phyloP scores from a whole-genome alignment of 2,797 vertebrate genomes.

The Erethizon dorsatum region DNA sequence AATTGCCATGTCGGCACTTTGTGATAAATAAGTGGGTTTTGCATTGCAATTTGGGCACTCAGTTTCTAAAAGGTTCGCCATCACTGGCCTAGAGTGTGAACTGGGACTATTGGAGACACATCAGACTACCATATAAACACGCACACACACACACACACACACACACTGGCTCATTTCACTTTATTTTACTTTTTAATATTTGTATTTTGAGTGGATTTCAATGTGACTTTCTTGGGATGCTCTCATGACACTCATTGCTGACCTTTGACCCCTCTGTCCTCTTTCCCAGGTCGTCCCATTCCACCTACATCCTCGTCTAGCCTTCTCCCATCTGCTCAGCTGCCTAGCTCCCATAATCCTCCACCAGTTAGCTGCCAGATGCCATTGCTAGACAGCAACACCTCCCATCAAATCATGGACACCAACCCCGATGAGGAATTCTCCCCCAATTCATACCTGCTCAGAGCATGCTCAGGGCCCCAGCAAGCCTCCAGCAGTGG shows the following conservation, averaged over 20 bases:
- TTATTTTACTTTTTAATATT: neutral
- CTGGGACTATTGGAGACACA: conserved; percentile 44
- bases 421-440: conserved; percentile 97
- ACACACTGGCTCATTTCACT: conserved; percentile 20
- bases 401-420: conserved; percentile 99
- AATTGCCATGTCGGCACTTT: neutral
- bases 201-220: conserved; percentile 40
- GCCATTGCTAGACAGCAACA: conserved; percentile 99
- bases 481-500: conserved; percentile 94
- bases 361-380: conserved; percentile 98
- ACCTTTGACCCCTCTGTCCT: conserved; percentile 93
- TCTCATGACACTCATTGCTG: conserved; percentile 90
- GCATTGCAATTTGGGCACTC: neutral
- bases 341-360: conserved; percentile 96
- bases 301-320: conserved; percentile 98
- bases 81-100: neutral
- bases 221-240: conserved; percentile 81
- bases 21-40: neutral
- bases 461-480: conserved; percentile 94
- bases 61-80: neutral
- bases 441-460: conserved; percentile 96
- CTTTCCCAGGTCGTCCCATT: conserved; percentile 97
- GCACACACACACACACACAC: neutral
- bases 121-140: neutral
- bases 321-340: conserved; percentile 96